Base-by-base conservation (phyloP, 2,797 vertebrate species). In the Heteromormyrus szaboi region DNA sequence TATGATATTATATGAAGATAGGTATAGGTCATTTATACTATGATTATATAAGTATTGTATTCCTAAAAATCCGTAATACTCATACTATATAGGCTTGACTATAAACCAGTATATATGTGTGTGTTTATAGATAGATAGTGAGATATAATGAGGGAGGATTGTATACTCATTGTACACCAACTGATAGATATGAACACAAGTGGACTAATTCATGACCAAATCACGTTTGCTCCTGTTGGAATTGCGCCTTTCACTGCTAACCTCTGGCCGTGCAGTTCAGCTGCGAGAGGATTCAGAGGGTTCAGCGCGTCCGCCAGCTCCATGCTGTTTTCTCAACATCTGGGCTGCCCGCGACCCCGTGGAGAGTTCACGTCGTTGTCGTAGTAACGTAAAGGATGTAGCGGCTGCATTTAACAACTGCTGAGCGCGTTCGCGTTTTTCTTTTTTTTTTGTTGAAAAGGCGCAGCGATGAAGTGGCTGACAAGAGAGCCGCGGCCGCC, bases 321-420 rank as follows among this genome's bases (percentile, higher is more conserved):
- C 85, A 86, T 22, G 19, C 85, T 86, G 85, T 19, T 86, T 59
- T 25, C 53, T 33, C 85, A 86, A 86, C 85, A 86, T 86, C 85
- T 86, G 85, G 85, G 53, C 53, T 25, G 85, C 53, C 53, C 19
- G 85, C 2, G 33, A 86, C 50, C 85, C 29, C 50, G 33, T 17
- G 46, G 48, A 37, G 48, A 33, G 51, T 37, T 86, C 84, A 86
- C 51, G 6, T 7, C 84, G 50, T 54, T 6, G 29, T 19, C 44
- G 51, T 53, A 56, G 50, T 19, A 53, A 56, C 17, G 22, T 86
- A 54, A 53, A 86, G 33, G 85, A 37, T 37, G 85, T 19, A 50
- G 33, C 19, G 9, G 41, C 81, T 25, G 85, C 50, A 37, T 33
- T 37, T 19, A 59, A n/a, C 8, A 17, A 56, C 19, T 6, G 29